Conservation (phyloP, 1,140 invertebrate genomes). For the Drosophila prosaltans region DNA sequence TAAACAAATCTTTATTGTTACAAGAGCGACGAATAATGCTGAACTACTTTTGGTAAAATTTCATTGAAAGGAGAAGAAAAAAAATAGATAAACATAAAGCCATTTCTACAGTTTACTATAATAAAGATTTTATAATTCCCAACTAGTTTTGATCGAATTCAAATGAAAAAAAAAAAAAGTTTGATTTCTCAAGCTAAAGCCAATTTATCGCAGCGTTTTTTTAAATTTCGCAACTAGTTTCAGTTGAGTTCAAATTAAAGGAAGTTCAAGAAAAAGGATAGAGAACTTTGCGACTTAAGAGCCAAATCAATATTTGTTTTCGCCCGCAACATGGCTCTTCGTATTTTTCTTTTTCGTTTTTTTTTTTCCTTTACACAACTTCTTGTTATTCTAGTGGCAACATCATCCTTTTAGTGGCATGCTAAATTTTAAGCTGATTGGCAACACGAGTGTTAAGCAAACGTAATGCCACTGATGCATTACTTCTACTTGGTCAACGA, state of each 20-base stretch:
- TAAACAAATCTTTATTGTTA: too few species aligned
- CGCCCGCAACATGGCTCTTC: conserved; percentile 2
- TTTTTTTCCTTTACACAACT: neutral
- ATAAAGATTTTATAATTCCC: too few species aligned
- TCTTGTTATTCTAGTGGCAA: neutral
- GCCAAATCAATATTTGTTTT: conserved; percentile 17
- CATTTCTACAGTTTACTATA: neutral
- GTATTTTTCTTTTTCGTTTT: neutral
- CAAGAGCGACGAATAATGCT: too few species aligned
- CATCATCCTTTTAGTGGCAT: conserved; percentile 12
- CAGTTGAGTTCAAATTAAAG: neutral
- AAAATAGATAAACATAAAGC: too few species aligned
- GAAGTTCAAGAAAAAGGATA: neutral
- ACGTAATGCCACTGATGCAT: conserved; percentile 33
- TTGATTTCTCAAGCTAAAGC: too few species aligned
- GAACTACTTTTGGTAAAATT: too few species aligned
- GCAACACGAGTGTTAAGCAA: conserved; percentile 50
- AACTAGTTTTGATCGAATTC: too few species aligned
- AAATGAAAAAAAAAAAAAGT: too few species aligned
- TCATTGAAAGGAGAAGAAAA: too few species aligned
- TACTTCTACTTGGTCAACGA: conserved; percentile 63
- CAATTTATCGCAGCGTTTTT: neutral
- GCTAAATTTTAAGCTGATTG: conserved; percentile 74
- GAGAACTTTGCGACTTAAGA: neutral
- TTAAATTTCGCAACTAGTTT: neutral